These are phyloP conservation scores for cattle (Bos taurus) DNA, from an alignment of 2,113 vertebrate genomes.

Conservation along the genomic window DNA sequence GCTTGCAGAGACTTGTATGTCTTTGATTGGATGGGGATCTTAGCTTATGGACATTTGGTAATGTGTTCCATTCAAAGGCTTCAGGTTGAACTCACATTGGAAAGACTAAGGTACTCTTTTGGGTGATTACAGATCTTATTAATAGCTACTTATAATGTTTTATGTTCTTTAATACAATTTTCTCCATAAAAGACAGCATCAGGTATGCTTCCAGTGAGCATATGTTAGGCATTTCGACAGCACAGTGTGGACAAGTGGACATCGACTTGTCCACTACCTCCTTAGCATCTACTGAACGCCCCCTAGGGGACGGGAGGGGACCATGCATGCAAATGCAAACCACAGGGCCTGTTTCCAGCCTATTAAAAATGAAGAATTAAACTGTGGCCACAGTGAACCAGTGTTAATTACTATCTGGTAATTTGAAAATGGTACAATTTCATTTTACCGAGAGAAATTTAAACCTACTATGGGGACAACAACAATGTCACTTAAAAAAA, in stretches of 20 bases:
- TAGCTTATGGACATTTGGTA: neutral
- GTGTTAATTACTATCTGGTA: conserved; percentile 65
- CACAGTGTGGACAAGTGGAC: neutral
- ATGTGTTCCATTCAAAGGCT: conserved; percentile 43
- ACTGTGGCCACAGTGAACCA: conserved; percentile 42
- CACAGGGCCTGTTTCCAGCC: neutral
- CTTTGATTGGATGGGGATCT: neutral
- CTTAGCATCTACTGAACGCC: neutral
- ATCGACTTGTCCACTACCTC: neutral
- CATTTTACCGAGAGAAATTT: conserved; percentile 38
- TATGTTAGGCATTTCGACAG: neutral
- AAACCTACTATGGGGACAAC: conserved; percentile 27
- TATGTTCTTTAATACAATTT: neutral
- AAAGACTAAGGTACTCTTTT: neutral
- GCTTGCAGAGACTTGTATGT: neutral
- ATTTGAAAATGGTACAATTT: conserved; percentile 64
- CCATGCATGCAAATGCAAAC: neutral
- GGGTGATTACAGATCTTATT: neutral
- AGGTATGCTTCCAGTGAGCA: neutral
- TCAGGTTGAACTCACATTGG: conserved; percentile 25
- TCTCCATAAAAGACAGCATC: neutral
- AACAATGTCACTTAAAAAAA: conserved; percentile 39
- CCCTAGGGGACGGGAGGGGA: neutral
- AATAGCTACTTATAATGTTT: neutral
- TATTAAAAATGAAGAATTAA: conserved; percentile 35